phyloP scores from a whole-genome alignment of 2,797 vertebrate genomes.

The Lepidocolaptes lacrymiger region DNA sequence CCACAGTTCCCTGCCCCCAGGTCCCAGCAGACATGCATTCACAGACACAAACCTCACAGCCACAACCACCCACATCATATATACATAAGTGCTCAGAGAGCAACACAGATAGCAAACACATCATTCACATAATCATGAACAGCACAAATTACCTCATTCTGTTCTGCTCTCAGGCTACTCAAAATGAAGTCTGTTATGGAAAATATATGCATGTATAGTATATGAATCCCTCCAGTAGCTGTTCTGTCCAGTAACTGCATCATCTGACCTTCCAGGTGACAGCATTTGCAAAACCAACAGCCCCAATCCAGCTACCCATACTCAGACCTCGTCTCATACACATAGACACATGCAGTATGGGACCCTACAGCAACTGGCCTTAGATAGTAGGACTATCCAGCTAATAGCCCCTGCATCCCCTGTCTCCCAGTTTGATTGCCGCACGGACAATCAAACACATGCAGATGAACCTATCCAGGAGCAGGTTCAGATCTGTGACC shows the following conservation, averaged over 20 bases:
- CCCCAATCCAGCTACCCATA: background rate
- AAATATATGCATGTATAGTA: background rate
- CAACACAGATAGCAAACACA: background rate
- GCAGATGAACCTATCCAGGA: background rate
- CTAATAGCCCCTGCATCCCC: background rate
- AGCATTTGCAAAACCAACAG: background rate
- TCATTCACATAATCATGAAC: background rate
- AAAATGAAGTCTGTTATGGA: background rate
- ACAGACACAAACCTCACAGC: background rate
- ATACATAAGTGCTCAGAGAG: accelerated
- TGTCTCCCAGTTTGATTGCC: background rate
- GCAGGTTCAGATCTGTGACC: too few species aligned
- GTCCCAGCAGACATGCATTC: too few species aligned
- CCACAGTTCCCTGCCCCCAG: background rate
- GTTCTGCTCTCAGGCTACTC: background rate
- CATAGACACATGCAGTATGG: background rate
- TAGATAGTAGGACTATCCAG: background rate
- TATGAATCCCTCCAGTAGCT: background rate
- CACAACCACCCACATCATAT: too few species aligned
- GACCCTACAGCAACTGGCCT: background rate
- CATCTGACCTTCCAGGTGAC: background rate
- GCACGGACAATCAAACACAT: too few species aligned
- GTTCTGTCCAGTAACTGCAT: background rate
- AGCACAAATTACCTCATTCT: background rate
- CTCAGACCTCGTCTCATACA: background rate